Base-by-base conservation (phyloP, 2,888 invertebrate genomes). In the Pheosia gnoma region DNA sequence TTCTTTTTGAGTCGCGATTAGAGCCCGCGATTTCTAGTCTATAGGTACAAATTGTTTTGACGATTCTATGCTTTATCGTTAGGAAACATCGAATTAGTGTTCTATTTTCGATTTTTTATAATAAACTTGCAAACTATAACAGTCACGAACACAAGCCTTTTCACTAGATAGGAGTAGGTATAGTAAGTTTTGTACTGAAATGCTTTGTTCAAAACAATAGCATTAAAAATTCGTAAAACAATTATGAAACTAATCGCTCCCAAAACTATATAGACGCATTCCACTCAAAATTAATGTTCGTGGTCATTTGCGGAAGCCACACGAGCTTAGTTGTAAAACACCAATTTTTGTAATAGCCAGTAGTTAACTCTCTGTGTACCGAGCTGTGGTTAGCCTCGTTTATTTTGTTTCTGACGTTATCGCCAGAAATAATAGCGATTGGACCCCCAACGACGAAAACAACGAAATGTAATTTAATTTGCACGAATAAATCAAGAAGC, bases 321-420 rank as follows among this genome's bases (percentile, higher is more conserved):
- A 53, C 11, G 53, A 53, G 38, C 53, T 53, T 11, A 38, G 53
- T 53, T 53, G 38, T 53, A 37, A 37, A 53, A 37, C 53, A 53
- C 10, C 53, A 13, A 53, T 53, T 53, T 11, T 53, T 38, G 5
- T 37, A 53, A 53, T 10, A 53, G 38, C 37, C 37, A 53, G 53
- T 38, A 53, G 53, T 53, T 53, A 53, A 36, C 38, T 53, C 5
- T 10, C 38, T 37, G 53, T 53, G 53, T 37, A 10, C 36, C 37
- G 10, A 9, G 5, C 36, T 37, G 25, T 53, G 38, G 37, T 53
- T 10, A 36, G 25, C 0, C 37, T 51, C 37, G 53, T 37, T 51
- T 38, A 53, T 53, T 53, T 37, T 53, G 37, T 53, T 37, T 53
- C 25, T 36, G 53, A 37, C 37, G 53, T 36, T 53, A 37, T 53